Conservation (phyloP, 2,888 invertebrate genomes). For the Dorcus parallelipipedus region DNA sequence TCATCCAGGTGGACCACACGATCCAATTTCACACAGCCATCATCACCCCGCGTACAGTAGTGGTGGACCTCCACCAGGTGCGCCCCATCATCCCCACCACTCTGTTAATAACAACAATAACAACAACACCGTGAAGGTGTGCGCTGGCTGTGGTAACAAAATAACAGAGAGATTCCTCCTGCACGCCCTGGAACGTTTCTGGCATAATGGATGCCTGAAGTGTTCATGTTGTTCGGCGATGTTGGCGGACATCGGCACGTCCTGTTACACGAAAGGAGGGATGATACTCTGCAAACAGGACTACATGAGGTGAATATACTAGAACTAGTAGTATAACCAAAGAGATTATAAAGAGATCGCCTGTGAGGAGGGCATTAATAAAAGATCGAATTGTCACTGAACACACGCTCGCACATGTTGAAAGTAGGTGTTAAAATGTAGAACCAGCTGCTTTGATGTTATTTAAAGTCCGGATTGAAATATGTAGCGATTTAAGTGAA, state of each 20-base stretch:
- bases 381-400: background rate
- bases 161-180: slow-evolving; percentile 89
- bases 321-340: background rate
- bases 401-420: background rate
- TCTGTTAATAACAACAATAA: slow-evolving; percentile 55
- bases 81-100: slow-evolving; percentile 52
- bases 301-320: slow-evolving; percentile 79
- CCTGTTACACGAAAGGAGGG: slow-evolving; percentile 89
- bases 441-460: slow-evolving; percentile 10
- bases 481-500: slow-evolving; percentile 16
- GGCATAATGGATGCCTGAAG: slow-evolving; percentile 94
- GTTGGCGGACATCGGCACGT: slow-evolving; percentile 85
- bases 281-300: slow-evolving; percentile 95
- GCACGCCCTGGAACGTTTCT: slow-evolving; percentile 89
- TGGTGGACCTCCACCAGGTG: slow-evolving; percentile 50
- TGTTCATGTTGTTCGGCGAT: slow-evolving; percentile 88
- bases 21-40: slow-evolving; percentile 39
- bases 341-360: background rate
- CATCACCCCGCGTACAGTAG: slow-evolving; percentile 51
- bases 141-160: slow-evolving; percentile 89
- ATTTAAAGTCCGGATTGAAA: slow-evolving; percentile 13
- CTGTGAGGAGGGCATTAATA: too few species aligned
- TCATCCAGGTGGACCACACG: slow-evolving; percentile 41
- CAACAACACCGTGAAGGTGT: slow-evolving; percentile 66
- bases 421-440: background rate